These are phyloP conservation scores for Lycocerus yunnanus DNA, from an alignment of 2,888 invertebrate genomes.

Conservation along the genomic window DNA sequence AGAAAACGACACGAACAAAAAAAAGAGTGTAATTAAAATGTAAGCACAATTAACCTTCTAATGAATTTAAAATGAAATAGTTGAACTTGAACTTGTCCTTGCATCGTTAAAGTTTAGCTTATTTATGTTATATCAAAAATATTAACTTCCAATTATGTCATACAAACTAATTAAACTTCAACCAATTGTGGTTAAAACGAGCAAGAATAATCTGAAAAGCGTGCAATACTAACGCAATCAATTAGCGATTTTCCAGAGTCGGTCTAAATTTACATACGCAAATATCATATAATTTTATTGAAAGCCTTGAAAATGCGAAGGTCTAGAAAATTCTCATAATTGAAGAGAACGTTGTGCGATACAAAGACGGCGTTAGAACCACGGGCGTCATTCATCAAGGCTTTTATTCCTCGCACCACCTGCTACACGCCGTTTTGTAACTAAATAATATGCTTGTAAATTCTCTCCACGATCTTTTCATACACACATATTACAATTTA, in stretches of 20 bases:
- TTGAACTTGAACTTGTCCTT: slow-evolving; percentile 2
- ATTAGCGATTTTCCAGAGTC: slow-evolving; percentile 5
- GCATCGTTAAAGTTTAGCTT: background rate
- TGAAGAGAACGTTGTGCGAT: slow-evolving; percentile 13
- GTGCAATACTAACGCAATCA: background rate
- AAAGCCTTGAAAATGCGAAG: slow-evolving; percentile 14
- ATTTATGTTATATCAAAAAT: background rate
- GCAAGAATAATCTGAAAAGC: slow-evolving; percentile 4
- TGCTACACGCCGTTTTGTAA: slow-evolving; percentile 19
- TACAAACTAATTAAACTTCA: background rate
- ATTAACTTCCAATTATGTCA: background rate
- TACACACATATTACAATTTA: slow-evolving; percentile 14
- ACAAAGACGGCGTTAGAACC: slow-evolving; percentile 16
- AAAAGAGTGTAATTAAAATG: background rate
- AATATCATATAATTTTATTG: slow-evolving; percentile 12
- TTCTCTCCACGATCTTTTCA: slow-evolving; percentile 13
- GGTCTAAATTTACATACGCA: slow-evolving; percentile 4
- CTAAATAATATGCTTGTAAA: slow-evolving; percentile 20
- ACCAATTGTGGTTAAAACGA: background rate
- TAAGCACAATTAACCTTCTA: background rate
- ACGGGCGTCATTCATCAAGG: slow-evolving; percentile 15
- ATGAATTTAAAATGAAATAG: background rate
- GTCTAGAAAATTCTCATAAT: slow-evolving; percentile 16
- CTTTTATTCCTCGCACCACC: slow-evolving; percentile 19
- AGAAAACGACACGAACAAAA: background rate